Base-by-base conservation (phyloP, 1,140 invertebrate genomes). In the Leptinotarsa texana region DNA sequence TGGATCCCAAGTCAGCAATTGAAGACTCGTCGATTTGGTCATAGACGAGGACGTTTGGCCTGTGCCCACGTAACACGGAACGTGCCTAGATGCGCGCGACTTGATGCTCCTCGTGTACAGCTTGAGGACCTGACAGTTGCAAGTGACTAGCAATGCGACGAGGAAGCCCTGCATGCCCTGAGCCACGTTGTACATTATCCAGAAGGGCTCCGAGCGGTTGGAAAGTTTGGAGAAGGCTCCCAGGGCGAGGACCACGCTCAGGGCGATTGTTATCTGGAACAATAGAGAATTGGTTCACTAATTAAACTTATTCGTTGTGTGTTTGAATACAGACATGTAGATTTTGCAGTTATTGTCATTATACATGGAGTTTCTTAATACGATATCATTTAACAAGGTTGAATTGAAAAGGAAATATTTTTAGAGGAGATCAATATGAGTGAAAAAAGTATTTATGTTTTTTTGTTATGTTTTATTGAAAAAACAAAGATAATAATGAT, bases 81-180 rank as follows among this genome's bases (percentile, higher is more conserved):
- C 74, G 67, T 80, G 78, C 18, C 74, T 78, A 3, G 70, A 33
- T 4, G 75, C 76, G 18, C 74, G 79, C n/a, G 79, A 77, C 77
- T 80, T 83, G n/a, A 84, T 78, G 18, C 77, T 80, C 49, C 80
- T 73, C 24, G 81, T 84, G 74, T 85, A 85, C 3, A 85, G 69
- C 71, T 85, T 85, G 63, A 85, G 65, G 33, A 85, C 87, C 81
- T 88, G 87, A 82, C 89, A 91, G 83, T 91, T 91, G 82, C 91
- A 91, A 8, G 90, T 90, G 69, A 91, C 90, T 69, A 89, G 87
- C 74, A 92, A 83, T 3, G 91, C 88, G 13, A 91, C 87, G 47
- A 89, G 84, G 51, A 91, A 87, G 27, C 91, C 91, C 85, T 91
- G 88, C 78, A 88, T 81, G 11, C 83, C 83, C 76, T 87, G 86